Evolutionary conservation across 1,140 invertebrate genomes (phyloP).

Genomic region (Aphelenchoides avenae): DNA sequence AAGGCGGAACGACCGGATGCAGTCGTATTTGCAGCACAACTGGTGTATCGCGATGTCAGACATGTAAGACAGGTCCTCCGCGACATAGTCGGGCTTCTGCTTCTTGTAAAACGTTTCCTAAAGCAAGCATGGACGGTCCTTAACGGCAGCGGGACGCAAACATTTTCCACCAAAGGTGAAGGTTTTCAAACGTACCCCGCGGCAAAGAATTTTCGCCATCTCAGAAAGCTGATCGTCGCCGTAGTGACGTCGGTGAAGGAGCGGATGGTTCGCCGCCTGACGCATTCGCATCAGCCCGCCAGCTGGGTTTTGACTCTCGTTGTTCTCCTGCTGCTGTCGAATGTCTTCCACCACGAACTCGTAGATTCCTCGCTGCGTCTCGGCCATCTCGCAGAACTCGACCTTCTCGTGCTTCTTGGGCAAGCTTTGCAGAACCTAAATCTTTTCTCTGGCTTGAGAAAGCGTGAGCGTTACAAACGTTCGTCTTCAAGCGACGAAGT

Average conservation of each 20-base stretch:
- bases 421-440: slow-evolving; percentile 69
- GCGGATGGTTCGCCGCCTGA: slow-evolving; percentile 81
- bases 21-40: slow-evolving; percentile 66
- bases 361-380: slow-evolving; percentile 72
- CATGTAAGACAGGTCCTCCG: slow-evolving; percentile 78
- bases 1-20: slow-evolving; percentile 53
- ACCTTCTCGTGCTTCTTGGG: slow-evolving; percentile 74
- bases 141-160: slow-evolving; percentile 21
- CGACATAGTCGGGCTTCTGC: slow-evolving; percentile 74
- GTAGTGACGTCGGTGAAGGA: slow-evolving; percentile 75
- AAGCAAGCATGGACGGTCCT: background rate
- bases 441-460: slow-evolving; percentile 17
- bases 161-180: too few relatives aligned
- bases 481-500: slow-evolving; percentile 76
- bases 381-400: slow-evolving; percentile 67
- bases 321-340: slow-evolving; percentile 11
- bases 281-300: slow-evolving; percentile 82
- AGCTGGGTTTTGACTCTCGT: slow-evolving; percentile 66
- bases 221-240: slow-evolving; percentile 67
- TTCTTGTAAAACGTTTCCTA: slow-evolving; percentile 67
- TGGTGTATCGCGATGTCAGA: slow-evolving; percentile 86
- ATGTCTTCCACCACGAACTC: slow-evolving; percentile 71
- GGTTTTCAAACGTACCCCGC: slow-evolving; percentile 49
- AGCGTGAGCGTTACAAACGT: slow-evolving; percentile 56
- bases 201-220: slow-evolving; percentile 73